Percentiles rank a stretch among this genome's conserved stretches.
phyloP scores from a whole-genome alignment of 2,113 vertebrate genomes.

The Tupaia tana region DNA sequence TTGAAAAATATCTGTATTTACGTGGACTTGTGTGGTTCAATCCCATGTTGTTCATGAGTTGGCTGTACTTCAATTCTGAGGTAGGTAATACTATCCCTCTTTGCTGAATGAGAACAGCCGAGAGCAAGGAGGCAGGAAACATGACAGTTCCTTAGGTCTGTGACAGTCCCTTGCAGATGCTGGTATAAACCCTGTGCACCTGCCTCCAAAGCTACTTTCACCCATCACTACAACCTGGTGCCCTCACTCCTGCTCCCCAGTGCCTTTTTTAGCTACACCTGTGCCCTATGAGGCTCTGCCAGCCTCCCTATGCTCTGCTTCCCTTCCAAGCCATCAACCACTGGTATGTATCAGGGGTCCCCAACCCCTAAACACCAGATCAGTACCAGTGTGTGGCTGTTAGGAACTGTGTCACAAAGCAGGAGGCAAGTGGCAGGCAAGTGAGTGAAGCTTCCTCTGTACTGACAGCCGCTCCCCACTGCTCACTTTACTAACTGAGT shows the following conservation, averaged over 20 bases:
- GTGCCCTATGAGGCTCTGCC: background rate
- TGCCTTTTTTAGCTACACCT: background rate
- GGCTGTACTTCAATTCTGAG: background rate
- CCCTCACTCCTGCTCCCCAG: background rate
- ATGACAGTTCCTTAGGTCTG: background rate
- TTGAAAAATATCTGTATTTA: no score
- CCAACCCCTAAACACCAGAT: no score
- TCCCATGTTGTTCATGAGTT: no score
- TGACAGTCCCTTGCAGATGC: background rate
- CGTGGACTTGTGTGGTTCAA: no score
- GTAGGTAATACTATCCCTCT: background rate
- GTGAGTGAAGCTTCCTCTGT: no score
- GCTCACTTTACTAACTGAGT: no score
- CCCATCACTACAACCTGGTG: background rate
- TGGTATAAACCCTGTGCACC: background rate
- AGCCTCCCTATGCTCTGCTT: background rate
- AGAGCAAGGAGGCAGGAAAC: background rate
- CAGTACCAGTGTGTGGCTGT: no score
- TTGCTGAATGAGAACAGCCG: background rate
- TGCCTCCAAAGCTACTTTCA: background rate
- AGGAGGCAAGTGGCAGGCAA: no score
- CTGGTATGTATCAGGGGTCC: no score
- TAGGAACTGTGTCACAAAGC: no score
- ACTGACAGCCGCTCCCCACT: no score
- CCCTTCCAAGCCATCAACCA: background rate